A percentile compares a stretch with the other conserved stretches of the same genome.
These are phyloP conservation scores for Drosophila borealis DNA, from an alignment of 2,888 invertebrate species.

Conservation along the genomic window DNA sequence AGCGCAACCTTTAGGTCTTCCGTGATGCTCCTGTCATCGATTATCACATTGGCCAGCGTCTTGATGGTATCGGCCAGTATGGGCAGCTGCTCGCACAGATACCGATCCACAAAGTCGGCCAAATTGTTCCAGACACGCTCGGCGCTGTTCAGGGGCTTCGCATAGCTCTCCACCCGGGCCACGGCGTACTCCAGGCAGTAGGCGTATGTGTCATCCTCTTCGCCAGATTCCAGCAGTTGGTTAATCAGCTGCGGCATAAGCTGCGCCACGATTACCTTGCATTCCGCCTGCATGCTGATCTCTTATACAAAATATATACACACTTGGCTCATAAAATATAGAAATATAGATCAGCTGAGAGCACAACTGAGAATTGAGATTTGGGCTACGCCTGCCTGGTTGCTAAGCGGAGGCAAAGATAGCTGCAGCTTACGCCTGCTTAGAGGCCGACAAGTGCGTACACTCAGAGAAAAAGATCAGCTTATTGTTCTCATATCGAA, in stretches of 20 bases:
- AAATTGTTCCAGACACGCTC: slow-evolving; percentile 15
- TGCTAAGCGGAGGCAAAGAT: not conserved
- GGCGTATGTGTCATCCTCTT: slow-evolving; percentile 3
- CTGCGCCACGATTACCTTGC: slow-evolving; percentile 2
- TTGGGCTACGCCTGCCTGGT: slow-evolving; percentile 26
- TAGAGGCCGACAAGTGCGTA: slow-evolving; percentile 17
- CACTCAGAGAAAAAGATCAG: not conserved
- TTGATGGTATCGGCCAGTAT: slow-evolving; percentile 23
- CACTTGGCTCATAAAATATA: slow-evolving; percentile 3
- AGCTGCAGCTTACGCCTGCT: slow-evolving; percentile 30
- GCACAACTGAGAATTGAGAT: not conserved
- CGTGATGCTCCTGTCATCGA: slow-evolving; percentile 13
- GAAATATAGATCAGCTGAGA: not conserved
- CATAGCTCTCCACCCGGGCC: not conserved
- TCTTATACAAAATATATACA: slow-evolving; percentile 27
- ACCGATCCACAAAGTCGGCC: slow-evolving; percentile 40
- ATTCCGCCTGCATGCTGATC: not conserved
- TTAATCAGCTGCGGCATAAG: slow-evolving; percentile 33
- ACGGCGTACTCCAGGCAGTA: slow-evolving; percentile 10
- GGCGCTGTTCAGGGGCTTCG: not conserved
- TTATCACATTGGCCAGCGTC: slow-evolving; percentile 30
- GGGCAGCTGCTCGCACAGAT: slow-evolving; percentile 13
- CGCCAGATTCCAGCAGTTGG: slow-evolving; percentile 3
- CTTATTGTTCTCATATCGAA: too few relatives aligned
- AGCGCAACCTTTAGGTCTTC: slow-evolving; percentile 23